These are phyloP conservation scores for Atherinosoma microstoma DNA, from an alignment of 2,797 vertebrate genomes.

Conservation along the genomic window DNA sequence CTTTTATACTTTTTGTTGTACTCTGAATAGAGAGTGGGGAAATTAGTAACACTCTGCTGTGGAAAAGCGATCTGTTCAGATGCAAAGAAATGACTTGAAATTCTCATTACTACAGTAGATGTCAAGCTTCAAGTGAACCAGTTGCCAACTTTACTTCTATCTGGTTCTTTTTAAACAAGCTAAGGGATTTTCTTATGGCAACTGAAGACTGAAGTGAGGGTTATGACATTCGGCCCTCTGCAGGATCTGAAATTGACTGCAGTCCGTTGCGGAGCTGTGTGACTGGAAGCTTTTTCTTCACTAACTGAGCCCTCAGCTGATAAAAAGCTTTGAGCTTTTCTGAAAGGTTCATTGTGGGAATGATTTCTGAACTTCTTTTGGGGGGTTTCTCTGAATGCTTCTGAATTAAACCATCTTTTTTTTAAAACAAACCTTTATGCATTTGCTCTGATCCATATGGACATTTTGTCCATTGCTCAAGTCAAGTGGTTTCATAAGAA, in stretches of 20 bases:
- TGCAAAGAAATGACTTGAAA: background rate
- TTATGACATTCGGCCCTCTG: background rate
- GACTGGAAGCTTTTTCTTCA: slow-evolving; percentile 13
- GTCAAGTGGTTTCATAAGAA: background rate
- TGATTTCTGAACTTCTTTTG: background rate
- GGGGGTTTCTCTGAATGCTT: background rate
- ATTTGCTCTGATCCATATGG: background rate
- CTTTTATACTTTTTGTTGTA: background rate
- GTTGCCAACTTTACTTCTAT: background rate
- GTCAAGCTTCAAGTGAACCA: slow-evolving; percentile 5
- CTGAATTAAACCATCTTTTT: background rate
- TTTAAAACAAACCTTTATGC: background rate
- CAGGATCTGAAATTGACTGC: background rate
- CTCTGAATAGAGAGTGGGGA: background rate
- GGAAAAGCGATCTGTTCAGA: slow-evolving; percentile 18
- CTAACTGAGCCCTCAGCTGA: background rate
- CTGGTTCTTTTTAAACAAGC: slow-evolving; percentile 3
- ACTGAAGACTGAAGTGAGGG: background rate
- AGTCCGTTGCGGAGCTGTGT: background rate
- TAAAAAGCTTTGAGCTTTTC: background rate
- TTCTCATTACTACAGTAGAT: slow-evolving; percentile 18
- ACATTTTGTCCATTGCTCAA: background rate
- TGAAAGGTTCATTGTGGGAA: background rate
- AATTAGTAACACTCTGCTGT: too few relatives aligned
- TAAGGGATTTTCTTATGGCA: background rate